Evolutionary conservation across 2,113 vertebrate species (phyloP).

Genomic region (human (Homo sapiens)): GRCh38 chr1:82454501-82455000

Average conservation of each 20-base stretch:
- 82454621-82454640: background rate
- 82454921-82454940: background rate
- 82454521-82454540: background rate
- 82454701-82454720: background rate
- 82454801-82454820: background rate
- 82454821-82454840: background rate
- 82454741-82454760: background rate
- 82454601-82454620: background rate
- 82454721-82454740: background rate
- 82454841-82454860: background rate
- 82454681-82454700: background rate
- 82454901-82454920: background rate
- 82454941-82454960: background rate
- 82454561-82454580: background rate
- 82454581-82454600: background rate
- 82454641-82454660: background rate
- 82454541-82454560: background rate
- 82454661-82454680: background rate
- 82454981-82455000: background rate
- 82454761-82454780: background rate
- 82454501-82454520: background rate
- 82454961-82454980: background rate
- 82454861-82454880: background rate
- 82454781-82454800: background rate
- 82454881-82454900: background rate